Base-by-base conservation (phyloP, 2,888 invertebrate genomes). In the Rhamnusium bicolor region DNA sequence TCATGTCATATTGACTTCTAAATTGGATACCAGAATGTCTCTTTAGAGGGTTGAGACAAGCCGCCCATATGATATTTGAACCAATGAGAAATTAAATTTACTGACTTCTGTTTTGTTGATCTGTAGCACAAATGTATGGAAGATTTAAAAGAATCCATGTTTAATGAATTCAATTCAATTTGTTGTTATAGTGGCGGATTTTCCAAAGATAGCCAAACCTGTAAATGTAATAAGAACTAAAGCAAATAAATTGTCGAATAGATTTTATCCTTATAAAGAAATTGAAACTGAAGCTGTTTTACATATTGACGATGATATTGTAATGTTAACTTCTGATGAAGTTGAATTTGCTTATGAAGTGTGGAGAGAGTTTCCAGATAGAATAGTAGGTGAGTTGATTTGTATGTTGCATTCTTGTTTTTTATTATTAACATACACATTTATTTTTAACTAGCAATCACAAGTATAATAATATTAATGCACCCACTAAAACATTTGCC, bases 201-300 rank as follows among this genome's bases (percentile, higher is more conserved):
- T 98, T 94, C 98, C 98, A 12, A 94, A 94, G 84, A 94, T 96
- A 75, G 91, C 91, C 74, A 97, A 97, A 89, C 96, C 97, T 1
- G 87, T 98, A 71, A 97, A 96, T 90, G 93, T 98, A 60, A 95
- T 98, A 78, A 93, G 94, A 87, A 97, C 98, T 1, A 93, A 93
- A 82, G 95, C 95, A 83, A 98, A 98, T 88, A 95, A 94, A 87
- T 89, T 98, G 63, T 98, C 98, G n/a, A 98, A 98, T 89, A 90
- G 98, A 80, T 98, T 98, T 89, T 97, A 93, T 88, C 98, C 98
- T 0, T 98, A 97, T 88, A 94, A 95, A 84, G 98, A 98, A 88
- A 98, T 98, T 78, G 96, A 98, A 90, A 98, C 98, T 0, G 98
- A 98, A 89, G 97, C 97, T 61, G 94, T 98, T 81, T 89, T 98